Percentiles rank a stretch among this genome's conserved stretches.
These are phyloP conservation scores for Bombycilla garrulus DNA, from an alignment of 2,113 vertebrate genomes.

Conservation along the genomic window DNA sequence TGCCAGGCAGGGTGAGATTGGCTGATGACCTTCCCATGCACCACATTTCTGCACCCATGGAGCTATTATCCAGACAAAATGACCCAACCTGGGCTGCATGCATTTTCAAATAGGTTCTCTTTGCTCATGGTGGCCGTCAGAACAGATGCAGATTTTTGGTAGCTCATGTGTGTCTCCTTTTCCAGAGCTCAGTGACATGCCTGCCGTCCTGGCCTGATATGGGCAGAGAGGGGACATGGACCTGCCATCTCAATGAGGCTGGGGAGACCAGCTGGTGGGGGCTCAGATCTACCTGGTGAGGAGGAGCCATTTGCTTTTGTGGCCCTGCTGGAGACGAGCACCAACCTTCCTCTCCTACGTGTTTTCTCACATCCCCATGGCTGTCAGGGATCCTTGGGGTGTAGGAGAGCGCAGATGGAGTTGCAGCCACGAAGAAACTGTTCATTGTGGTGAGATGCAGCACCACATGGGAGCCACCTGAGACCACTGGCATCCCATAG, in stretches of 20 bases:
- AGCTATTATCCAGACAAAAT: neutral
- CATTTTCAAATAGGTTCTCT: neutral
- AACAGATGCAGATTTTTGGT: neutral
- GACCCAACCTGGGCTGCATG: neutral
- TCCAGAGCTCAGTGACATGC: slow-evolving; percentile 42
- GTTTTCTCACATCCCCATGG: neutral
- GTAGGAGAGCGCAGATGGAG: neutral
- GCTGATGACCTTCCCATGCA: neutral
- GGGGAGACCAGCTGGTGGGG: neutral
- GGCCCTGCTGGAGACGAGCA: neutral
- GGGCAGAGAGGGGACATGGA: neutral
- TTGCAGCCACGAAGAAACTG: neutral
- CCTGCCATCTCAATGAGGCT: accelerated
- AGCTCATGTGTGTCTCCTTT: neutral
- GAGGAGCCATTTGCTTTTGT: neutral
- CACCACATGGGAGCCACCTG: neutral
- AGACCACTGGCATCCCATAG: neutral
- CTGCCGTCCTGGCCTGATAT: neutral
- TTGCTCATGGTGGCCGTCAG: neutral
- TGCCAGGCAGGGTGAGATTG: neutral
- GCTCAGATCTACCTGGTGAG: neutral
- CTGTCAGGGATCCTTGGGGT: neutral
- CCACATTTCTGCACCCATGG: neutral
- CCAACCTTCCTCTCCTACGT: neutral
- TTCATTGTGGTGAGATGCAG: neutral